These are phyloP conservation scores for Pseudococcus jackbeardsleyi DNA, from an alignment of 2,888 invertebrate genomes.

Conservation along the genomic window DNA sequence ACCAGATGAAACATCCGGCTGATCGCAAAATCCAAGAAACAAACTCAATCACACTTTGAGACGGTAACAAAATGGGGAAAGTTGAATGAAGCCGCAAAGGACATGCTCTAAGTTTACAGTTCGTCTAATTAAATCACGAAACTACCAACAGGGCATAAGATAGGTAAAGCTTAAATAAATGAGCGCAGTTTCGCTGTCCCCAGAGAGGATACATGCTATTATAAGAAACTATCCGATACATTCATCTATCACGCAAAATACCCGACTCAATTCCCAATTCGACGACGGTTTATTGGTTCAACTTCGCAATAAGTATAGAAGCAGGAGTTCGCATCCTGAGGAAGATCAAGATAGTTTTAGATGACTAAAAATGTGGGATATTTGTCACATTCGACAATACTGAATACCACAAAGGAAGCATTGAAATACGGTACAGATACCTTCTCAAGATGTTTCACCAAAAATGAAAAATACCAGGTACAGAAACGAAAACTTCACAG, in stretches of 20 bases:
- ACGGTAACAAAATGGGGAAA: not conserved
- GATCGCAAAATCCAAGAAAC: not conserved
- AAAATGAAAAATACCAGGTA: too few relatives aligned
- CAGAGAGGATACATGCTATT: not conserved
- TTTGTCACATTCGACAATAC: not conserved
- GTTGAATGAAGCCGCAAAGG: conserved; percentile 6
- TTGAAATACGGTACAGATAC: too few relatives aligned
- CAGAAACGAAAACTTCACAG: too few relatives aligned
- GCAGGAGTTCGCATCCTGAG: not conserved
- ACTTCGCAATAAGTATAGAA: not conserved
- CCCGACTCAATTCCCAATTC: not conserved
- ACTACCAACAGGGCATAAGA: conserved; percentile 13
- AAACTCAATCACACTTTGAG: not conserved
- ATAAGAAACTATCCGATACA: conserved; percentile 26
- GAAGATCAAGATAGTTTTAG: not conserved
- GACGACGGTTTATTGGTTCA: not conserved
- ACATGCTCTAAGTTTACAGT: not conserved
- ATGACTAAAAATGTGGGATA: not conserved
- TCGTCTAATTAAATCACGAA: conserved; percentile 30
- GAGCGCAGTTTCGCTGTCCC: not conserved
- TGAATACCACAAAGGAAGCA: too few relatives aligned
- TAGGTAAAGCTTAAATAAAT: conserved; percentile 31
- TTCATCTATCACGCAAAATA: conserved; percentile 50
- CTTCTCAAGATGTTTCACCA: too few relatives aligned
- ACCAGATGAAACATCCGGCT: not conserved